A percentile compares a stretch with the other conserved stretches of the same genome.
These are phyloP conservation scores for Stramonita haemastoma DNA, from an alignment of 2,888 invertebrate species.

Conservation along the genomic window DNA sequence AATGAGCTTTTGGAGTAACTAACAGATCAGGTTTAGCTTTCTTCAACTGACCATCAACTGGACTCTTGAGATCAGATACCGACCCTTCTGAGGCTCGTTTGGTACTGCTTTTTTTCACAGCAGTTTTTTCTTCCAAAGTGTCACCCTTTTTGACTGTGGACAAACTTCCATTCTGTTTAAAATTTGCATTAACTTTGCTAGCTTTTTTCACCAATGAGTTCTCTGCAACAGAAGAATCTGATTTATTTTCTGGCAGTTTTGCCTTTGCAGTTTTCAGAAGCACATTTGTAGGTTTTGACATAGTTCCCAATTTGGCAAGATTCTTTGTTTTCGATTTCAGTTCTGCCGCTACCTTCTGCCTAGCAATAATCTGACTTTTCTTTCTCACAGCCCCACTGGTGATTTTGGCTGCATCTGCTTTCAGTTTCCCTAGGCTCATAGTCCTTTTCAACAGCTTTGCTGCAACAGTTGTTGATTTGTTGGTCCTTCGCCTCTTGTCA, in stretches of 20 bases:
- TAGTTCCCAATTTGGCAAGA: constrained; percentile 26
- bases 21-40: background rate
- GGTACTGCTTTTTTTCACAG: background rate
- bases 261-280: constrained; percentile 29
- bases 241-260: background rate
- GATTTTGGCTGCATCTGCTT: constrained; percentile 11
- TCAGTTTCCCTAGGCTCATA: background rate
- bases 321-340: constrained; percentile 37
- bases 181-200: background rate
- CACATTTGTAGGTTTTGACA: background rate
- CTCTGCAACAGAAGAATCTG: background rate
- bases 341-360: constrained; percentile 15
- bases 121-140: background rate
- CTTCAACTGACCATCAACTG: background rate
- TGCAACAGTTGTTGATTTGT: background rate
- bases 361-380: constrained; percentile 23
- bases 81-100: constrained; percentile 1
- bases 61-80: background rate
- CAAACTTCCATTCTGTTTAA: background rate
- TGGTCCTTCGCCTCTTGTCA: constrained; percentile 49
- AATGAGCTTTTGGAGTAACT: background rate
- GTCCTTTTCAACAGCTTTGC: constrained; percentile 33
- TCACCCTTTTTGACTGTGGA: background rate
- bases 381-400: background rate
- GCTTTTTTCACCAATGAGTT: background rate